A percentile compares a stretch with the other conserved stretches of the same genome.
These are phyloP conservation scores for Sebastes variabilis DNA, from an alignment of 2,797 vertebrate species.

Conservation along the genomic window DNA sequence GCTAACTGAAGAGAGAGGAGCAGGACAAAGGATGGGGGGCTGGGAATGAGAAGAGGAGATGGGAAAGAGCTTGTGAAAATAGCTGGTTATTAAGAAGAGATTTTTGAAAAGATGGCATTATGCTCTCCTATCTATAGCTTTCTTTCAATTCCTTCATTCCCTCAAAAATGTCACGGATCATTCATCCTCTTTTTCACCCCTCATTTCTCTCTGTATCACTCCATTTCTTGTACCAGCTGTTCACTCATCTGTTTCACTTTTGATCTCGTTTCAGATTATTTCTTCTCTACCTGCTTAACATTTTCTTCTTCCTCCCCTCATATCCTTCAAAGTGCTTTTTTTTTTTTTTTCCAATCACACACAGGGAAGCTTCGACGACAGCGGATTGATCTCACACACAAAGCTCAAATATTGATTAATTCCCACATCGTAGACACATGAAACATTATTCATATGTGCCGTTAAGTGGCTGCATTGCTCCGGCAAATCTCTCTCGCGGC, in stretches of 20 bases:
- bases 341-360: slow-evolving; percentile 4
- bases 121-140: slow-evolving; percentile 27
- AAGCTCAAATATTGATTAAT: slow-evolving; percentile 41
- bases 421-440: slow-evolving; percentile 1
- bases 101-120: slow-evolving; percentile 31
- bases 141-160: slow-evolving; percentile 34
- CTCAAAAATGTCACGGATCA: slow-evolving; percentile 54
- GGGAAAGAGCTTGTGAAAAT: background rate
- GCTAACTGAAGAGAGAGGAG: slow-evolving; percentile 36
- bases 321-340: background rate
- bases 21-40: slow-evolving; percentile 71
- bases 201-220: slow-evolving; percentile 55
- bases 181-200: slow-evolving; percentile 56
- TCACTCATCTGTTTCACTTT: slow-evolving; percentile 72
- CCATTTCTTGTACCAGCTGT: slow-evolving; percentile 68
- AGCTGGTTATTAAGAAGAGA: slow-evolving; percentile 23
- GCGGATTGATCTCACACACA: slow-evolving; percentile 14
- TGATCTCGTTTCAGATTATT: slow-evolving; percentile 48
- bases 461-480: slow-evolving; percentile 38
- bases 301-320: background rate
- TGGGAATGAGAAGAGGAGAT: slow-evolving; percentile 54
- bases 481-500: slow-evolving; percentile 16
- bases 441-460: slow-evolving; percentile 42
- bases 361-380: background rate
- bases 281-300: slow-evolving; percentile 5